Evolutionary conservation across 2,797 vertebrate species (phyloP).

Genomic region (Ataeniobius toweri): DNA sequence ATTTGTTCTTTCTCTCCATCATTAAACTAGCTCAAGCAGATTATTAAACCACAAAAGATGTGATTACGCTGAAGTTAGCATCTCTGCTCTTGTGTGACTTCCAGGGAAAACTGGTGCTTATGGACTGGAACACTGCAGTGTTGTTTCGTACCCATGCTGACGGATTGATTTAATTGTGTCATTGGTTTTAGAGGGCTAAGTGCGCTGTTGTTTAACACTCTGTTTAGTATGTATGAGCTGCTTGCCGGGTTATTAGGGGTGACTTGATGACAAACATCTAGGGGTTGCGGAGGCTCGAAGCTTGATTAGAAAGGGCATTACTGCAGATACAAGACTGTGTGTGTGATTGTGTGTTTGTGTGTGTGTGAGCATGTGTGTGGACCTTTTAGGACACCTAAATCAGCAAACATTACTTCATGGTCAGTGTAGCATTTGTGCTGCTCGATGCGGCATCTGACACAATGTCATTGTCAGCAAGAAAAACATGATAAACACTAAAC

Average conservation of each 20-base stretch:
- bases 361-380: slow-evolving; percentile 14
- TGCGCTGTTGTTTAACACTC: slow-evolving; percentile 69
- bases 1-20: slow-evolving; percentile 48
- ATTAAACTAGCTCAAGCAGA: slow-evolving; percentile 51
- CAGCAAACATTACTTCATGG: slow-evolving; percentile 30
- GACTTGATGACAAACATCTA: slow-evolving; percentile 75
- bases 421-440: slow-evolving; percentile 11
- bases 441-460: slow-evolving; percentile 7
- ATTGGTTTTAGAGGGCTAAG: slow-evolving; percentile 65
- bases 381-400: slow-evolving; percentile 33
- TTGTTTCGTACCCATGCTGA: slow-evolving; percentile 56
- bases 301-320: slow-evolving; percentile 70
- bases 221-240: slow-evolving; percentile 73
- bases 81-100: slow-evolving; percentile 56
- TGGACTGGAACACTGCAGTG: slow-evolving; percentile 39
- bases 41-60: slow-evolving; percentile 46
- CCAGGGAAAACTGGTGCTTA: slow-evolving; percentile 44
- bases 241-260: slow-evolving; percentile 64
- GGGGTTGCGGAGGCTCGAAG: slow-evolving; percentile 59
- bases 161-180: slow-evolving; percentile 76
- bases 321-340: slow-evolving; percentile 43
- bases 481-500: slow-evolving; percentile 3
- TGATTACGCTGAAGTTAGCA: slow-evolving; percentile 31
- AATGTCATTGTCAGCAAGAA: slow-evolving; percentile 16
- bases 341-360: slow-evolving; percentile 16